Evolutionary conservation across 1,140 invertebrate species (phyloP).

Genomic region (Lethrus apterus): DNA sequence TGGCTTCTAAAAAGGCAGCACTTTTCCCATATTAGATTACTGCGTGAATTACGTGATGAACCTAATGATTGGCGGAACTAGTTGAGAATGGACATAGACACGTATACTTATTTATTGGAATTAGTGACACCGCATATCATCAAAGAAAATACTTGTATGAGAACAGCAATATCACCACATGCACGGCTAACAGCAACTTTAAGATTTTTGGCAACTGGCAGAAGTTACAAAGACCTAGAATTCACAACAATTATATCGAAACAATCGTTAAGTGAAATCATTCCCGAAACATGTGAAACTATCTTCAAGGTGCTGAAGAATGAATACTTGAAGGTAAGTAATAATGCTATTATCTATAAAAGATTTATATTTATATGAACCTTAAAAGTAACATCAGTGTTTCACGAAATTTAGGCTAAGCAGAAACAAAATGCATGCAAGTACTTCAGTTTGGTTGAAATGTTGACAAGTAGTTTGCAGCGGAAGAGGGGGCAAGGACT

Average conservation of each 20-base stretch:
- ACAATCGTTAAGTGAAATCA: slow-evolving; percentile 15
- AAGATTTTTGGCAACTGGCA: slow-evolving; percentile 25
- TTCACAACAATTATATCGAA: slow-evolving; percentile 13
- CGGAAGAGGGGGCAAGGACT: background rate
- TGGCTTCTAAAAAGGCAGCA: slow-evolving; percentile 8
- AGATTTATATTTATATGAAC: background rate
- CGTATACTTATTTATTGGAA: slow-evolving; percentile 13
- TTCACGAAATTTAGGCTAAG: background rate
- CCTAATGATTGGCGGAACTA: slow-evolving; percentile 12
- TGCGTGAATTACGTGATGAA: slow-evolving; percentile 12
- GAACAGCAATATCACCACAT: slow-evolving; percentile 25
- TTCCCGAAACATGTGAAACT: slow-evolving; percentile 15
- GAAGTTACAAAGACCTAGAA: slow-evolving; percentile 15
- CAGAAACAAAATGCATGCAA: background rate
- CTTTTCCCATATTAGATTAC: slow-evolving; percentile 10
- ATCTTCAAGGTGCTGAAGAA: slow-evolving; percentile 12
- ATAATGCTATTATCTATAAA: slow-evolving; percentile 1
- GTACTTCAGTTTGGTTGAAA: background rate
- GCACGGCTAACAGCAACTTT: slow-evolving; percentile 29
- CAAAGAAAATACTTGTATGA: slow-evolving; percentile 18
- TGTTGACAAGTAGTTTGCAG: background rate
- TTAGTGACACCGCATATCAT: slow-evolving; percentile 14
- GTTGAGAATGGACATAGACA: slow-evolving; percentile 9
- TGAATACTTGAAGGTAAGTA: slow-evolving; percentile 1
- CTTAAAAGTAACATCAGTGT: background rate